These are phyloP conservation scores for Petromus typicus DNA, from an alignment of 2,113 vertebrate genomes.

Conservation along the genomic window DNA sequence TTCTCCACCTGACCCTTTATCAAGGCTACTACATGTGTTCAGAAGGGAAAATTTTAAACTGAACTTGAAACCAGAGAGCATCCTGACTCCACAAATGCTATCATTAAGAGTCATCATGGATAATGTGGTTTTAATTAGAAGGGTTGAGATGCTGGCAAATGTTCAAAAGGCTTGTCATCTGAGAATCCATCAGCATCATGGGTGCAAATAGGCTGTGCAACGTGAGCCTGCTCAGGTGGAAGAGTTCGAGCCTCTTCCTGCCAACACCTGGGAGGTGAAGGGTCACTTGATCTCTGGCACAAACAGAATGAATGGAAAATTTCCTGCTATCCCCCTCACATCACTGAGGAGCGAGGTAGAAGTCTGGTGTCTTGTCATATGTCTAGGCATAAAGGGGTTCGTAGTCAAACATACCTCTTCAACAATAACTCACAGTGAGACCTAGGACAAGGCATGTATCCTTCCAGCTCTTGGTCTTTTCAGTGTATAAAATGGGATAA, in stretches of 20 bases:
- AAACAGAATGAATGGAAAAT: neutral
- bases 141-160: slow-evolving; percentile 67
- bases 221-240: neutral
- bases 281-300: neutral
- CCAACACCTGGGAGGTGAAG: neutral
- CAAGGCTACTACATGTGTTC: neutral
- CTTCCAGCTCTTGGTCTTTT: neutral
- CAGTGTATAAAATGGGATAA: neutral
- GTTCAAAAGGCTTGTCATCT: slow-evolving; percentile 65
- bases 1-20: neutral
- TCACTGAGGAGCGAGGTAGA: neutral
- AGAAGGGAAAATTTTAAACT: slow-evolving; percentile 43
- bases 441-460: neutral
- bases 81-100: slow-evolving; percentile 30
- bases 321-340: neutral
- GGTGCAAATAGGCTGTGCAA: neutral
- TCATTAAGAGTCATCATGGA: slow-evolving; percentile 71
- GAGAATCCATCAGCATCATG: neutral
- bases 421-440: neutral
- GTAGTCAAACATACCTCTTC: neutral
- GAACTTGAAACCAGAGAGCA: slow-evolving; percentile 58
- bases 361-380: neutral
- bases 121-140: slow-evolving; percentile 79
- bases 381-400: neutral
- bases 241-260: neutral